Percentiles rank a stretch among this genome's conserved stretches.
phyloP scores from a whole-genome alignment of 1,140 invertebrate genomes.

The Lepidotrigona ventralis region DNA sequence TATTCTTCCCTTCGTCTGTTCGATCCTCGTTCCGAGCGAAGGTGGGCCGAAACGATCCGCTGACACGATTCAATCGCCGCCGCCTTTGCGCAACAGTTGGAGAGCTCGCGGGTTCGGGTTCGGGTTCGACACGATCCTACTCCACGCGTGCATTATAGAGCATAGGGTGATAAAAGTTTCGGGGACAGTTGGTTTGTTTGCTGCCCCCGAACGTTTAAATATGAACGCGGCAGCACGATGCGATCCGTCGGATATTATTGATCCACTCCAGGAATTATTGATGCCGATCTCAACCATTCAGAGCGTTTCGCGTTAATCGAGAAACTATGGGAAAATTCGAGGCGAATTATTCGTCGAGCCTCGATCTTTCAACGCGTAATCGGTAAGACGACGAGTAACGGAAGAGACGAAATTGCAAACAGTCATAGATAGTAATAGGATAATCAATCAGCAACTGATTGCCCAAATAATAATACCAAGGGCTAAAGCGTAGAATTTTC shows the following conservation, averaged over 20 bases:
- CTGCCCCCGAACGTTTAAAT: background rate
- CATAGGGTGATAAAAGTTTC: background rate
- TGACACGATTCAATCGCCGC: slow-evolving; percentile 1
- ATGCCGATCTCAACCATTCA: background rate
- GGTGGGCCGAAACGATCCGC: background rate
- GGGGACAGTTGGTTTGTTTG: background rate
- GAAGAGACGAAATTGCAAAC: too few relatives aligned
- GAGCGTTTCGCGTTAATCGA: too few relatives aligned
- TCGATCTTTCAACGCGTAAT: too few relatives aligned
- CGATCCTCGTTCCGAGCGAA: background rate
- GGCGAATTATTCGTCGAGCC: too few relatives aligned
- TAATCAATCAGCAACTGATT: too few relatives aligned
- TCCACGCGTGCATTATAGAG: background rate
- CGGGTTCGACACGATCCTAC: background rate
- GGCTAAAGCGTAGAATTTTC: too few relatives aligned
- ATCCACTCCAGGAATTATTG: background rate
- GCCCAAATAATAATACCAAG: too few relatives aligned
- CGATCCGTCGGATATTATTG: too few relatives aligned
- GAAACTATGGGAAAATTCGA: too few relatives aligned
- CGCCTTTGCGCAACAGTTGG: slow-evolving; percentile 21
- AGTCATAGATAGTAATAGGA: too few relatives aligned
- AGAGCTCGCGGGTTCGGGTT: background rate
- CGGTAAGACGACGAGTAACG: too few relatives aligned
- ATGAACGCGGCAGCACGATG: background rate
- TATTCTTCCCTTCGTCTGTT: too few relatives aligned